Conservation (phyloP, 2,888 invertebrate species). For the Troides aeacus region DNA sequence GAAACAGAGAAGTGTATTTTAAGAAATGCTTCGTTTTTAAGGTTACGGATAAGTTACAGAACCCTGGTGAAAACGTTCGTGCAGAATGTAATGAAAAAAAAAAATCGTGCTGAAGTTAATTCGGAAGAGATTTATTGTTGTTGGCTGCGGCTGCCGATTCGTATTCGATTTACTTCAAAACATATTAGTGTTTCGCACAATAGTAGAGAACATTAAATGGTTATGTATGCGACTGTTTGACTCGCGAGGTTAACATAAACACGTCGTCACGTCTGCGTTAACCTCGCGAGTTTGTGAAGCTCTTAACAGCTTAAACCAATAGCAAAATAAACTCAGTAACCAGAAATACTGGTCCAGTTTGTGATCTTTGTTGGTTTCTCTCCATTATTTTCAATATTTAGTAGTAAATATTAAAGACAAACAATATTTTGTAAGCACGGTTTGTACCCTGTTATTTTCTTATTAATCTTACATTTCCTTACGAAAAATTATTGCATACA, state of each 20-base stretch:
- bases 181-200: conserved; percentile 12
- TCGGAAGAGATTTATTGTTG: conserved; percentile 16
- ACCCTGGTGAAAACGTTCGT: not conserved
- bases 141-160: conserved; percentile 10
- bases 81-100: not conserved
- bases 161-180: conserved; percentile 15
- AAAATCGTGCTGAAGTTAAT: conserved; percentile 10
- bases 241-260: not conserved
- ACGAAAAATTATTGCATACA: no score
- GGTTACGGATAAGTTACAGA: not conserved
- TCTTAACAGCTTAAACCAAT: not conserved
- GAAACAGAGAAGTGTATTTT: not conserved
- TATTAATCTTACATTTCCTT: no score
- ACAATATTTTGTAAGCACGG: no score
- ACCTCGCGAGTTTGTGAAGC: not conserved
- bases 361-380: not conserved
- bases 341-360: not conserved
- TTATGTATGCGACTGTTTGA: not conserved
- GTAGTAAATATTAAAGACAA: no score
- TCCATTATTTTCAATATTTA: no score
- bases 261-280: conserved; percentile 8
- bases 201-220: conserved; percentile 6
- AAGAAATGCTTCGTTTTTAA: not conserved
- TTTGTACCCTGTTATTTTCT: no score
- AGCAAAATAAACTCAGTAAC: not conserved